Conservation (phyloP, 1,140 invertebrate species). For the Caerostris extrusa region DNA sequence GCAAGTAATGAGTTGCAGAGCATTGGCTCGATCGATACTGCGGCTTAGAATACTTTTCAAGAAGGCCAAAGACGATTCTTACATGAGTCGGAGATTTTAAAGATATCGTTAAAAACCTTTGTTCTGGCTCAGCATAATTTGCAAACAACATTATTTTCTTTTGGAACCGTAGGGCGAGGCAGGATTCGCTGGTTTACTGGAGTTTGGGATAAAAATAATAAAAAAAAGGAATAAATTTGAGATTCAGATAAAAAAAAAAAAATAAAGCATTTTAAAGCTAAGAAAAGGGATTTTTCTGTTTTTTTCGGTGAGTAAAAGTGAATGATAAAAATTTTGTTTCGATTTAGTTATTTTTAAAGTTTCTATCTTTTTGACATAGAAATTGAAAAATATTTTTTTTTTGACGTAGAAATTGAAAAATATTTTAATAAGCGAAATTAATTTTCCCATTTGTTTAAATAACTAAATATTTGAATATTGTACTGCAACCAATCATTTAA, state of each 20-base stretch:
- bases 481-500: no score
- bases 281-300: no score
- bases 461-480: no score
- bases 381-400: no score
- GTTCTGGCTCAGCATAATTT: neutral
- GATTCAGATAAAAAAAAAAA: neutral
- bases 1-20: slow-evolving; percentile 29
- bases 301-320: no score
- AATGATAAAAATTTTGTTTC: no score
- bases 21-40: neutral
- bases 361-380: no score
- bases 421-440: no score
- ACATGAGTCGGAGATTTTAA: slow-evolving; percentile 5
- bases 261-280: no score
- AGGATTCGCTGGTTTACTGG: neutral
- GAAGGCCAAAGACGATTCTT: neutral
- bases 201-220: neutral
- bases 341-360: no score
- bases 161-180: neutral
- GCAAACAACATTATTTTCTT: neutral
- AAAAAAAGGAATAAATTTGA: neutral
- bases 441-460: no score
- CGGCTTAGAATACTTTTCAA: slow-evolving; percentile 40
- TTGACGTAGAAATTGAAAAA: no score
- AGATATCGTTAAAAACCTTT: neutral